These are phyloP conservation scores for Spodoptera frugiperda DNA, from an alignment of 1,140 invertebrate genomes.

Conservation along the genomic window DNA sequence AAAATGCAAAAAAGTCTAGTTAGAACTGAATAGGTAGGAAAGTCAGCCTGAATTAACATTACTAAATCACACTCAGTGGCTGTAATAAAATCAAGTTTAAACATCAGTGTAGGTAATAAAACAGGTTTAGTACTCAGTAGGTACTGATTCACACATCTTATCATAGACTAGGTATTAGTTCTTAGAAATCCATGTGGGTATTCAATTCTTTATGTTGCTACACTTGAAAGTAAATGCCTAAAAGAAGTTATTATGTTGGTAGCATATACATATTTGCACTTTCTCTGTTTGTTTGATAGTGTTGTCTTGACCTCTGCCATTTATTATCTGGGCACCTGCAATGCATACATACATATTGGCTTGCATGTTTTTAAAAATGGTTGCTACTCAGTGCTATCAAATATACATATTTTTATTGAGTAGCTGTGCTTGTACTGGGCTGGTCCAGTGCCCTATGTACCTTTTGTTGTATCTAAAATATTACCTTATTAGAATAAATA, in stretches of 20 bases:
- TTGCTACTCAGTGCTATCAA: slow-evolving; percentile 7
- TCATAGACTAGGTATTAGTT: slow-evolving; percentile 33
- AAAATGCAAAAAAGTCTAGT: too few relatives aligned
- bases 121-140: slow-evolving; percentile 18
- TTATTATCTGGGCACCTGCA: slow-evolving; percentile 53
- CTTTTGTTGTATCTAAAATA: too few relatives aligned
- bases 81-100: background rate
- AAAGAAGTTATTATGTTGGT: slow-evolving; percentile 38
- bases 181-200: slow-evolving; percentile 36
- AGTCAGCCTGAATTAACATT: too few relatives aligned
- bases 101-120: slow-evolving; percentile 31
- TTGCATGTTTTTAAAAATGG: slow-evolving; percentile 49
- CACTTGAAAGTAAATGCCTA: slow-evolving; percentile 4
- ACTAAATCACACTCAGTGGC: background rate
- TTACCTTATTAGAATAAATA: too few relatives aligned
- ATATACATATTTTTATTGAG: background rate
- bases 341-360: slow-evolving; percentile 43
- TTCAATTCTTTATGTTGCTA: slow-evolving; percentile 24
- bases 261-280: slow-evolving; percentile 44
- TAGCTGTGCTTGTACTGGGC: too few relatives aligned
- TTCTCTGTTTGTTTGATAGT: slow-evolving; percentile 52
- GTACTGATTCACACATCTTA: slow-evolving; percentile 41
- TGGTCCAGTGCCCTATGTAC: too few relatives aligned
- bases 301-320: slow-evolving; percentile 52
- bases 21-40: too few relatives aligned